Evolutionary conservation across 2,113 vertebrate genomes (phyloP), one percentile per base, ranked within the genome.

Genomic region (Stercorarius parasiticus): DNA sequence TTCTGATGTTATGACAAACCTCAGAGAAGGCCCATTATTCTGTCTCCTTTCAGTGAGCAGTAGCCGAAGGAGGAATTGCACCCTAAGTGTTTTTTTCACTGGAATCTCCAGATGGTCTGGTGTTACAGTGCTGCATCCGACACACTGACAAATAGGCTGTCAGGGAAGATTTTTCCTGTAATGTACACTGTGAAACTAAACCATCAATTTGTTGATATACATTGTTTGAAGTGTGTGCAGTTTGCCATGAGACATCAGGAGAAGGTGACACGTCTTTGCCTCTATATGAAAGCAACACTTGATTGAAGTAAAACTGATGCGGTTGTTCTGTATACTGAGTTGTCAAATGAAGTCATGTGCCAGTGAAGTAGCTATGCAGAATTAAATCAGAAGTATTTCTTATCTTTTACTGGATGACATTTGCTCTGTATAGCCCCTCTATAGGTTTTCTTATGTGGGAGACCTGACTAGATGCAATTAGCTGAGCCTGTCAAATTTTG

Each of bases 141-240:
- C 20, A 1, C 95, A 76, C 83, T 97, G 95, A 95, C 95, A 97
- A 97, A 96, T 97, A 97, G 91, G 81, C 94, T 97, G 94, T 87
- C 95, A 94, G 82, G 76, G 69, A 95, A 87, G 95, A 93, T 82
- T 95, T 95, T 87, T 86, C 76, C 83, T 96, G 94, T 87, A 92
- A 96, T 92, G 86, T 96, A 97, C 91, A 94, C 94, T 97, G 95
- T 95, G 95, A 97, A 95, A 94, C 9, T 26, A 95, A 95, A 89
- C 61, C 88, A 92, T 88, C 83, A 84, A 90, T 93, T 94, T 96
- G 95, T 97, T 97, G 96, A 93, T 87, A 95, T 80, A 97, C 91
- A 92, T 89, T 95, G 81, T 95, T 92, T 95, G 66, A 91, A 96
- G 73, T 77, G 70, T 91, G 53, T 96, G 83, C 61, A 89, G 80